Percentiles rank a stretch among this genome's conserved stretches.
These are phyloP conservation scores for Dasypolia templi DNA, from an alignment of 2,888 invertebrate species.

Conservation along the genomic window DNA sequence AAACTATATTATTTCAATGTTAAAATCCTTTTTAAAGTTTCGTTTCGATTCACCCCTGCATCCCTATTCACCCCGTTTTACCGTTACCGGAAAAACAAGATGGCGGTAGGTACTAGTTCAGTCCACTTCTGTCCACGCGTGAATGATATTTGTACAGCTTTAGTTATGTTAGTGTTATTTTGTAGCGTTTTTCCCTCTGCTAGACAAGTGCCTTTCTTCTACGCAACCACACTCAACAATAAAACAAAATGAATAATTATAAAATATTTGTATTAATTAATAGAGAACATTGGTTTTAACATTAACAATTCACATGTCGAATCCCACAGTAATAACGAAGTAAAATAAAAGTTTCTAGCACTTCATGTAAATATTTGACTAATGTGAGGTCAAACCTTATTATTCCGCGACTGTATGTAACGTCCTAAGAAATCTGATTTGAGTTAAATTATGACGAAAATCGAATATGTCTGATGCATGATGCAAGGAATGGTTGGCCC, in stretches of 20 bases:
- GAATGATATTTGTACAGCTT: too few species aligned
- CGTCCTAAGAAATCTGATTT: background rate
- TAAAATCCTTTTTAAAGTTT: too few species aligned
- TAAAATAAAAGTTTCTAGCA: background rate
- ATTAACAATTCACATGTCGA: background rate
- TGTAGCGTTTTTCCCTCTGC: too few species aligned
- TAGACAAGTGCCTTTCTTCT: background rate
- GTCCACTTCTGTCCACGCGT: too few species aligned
- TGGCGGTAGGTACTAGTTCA: too few species aligned
- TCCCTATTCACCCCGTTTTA: too few species aligned
- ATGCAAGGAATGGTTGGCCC: background rate
- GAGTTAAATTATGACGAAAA: background rate
- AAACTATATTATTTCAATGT: too few species aligned
- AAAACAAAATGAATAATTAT: background rate
- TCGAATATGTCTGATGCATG: background rate
- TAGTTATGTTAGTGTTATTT: too few species aligned
- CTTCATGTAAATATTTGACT: background rate
- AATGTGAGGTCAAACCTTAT: background rate
- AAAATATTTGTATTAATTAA: conserved; percentile 1
- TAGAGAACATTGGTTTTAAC: background rate
- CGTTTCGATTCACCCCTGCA: too few species aligned
- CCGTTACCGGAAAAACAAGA: too few species aligned
- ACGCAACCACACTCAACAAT: background rate
- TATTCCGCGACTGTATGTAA: background rate
- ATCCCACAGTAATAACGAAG: too few species aligned